A percentile compares a stretch with the other conserved stretches of the same genome.
Evolutionary conservation across 2,113 vertebrate species (phyloP).

Genomic region (Oenanthe melanoleuca): DNA sequence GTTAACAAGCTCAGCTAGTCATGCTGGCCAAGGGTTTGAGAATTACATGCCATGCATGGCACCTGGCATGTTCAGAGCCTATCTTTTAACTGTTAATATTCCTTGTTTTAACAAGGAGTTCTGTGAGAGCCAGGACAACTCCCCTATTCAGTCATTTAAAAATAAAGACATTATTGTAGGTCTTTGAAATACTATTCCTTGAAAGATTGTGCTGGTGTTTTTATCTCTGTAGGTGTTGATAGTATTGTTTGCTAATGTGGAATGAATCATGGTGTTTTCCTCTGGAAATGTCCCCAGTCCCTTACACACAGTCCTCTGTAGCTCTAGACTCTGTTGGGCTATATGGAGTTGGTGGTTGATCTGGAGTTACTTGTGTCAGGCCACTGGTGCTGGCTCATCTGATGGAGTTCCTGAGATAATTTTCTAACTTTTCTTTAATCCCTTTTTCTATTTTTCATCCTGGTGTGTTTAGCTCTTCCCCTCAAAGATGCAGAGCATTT

Average conservation of each 20-base stretch:
- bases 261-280: background rate
- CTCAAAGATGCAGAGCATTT: background rate
- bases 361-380: background rate
- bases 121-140: background rate
- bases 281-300: background rate
- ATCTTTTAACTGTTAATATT: background rate
- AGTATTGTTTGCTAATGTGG: background rate
- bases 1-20: background rate
- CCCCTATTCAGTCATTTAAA: background rate
- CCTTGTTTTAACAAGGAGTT: background rate
- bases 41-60: rapidly evolving
- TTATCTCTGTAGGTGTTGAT: background rate
- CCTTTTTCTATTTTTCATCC: background rate
- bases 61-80: background rate
- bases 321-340: background rate
- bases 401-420: background rate
- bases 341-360: background rate
- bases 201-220: background rate
- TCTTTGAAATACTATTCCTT: background rate
- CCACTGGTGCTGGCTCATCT: background rate
- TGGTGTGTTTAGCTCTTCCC: background rate
- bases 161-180: background rate
- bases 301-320: background rate
- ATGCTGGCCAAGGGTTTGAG: background rate
- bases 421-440: background rate